Conservation (phyloP, 2,888 invertebrate genomes). For the Hydroisotoma schaefferi region DNA sequence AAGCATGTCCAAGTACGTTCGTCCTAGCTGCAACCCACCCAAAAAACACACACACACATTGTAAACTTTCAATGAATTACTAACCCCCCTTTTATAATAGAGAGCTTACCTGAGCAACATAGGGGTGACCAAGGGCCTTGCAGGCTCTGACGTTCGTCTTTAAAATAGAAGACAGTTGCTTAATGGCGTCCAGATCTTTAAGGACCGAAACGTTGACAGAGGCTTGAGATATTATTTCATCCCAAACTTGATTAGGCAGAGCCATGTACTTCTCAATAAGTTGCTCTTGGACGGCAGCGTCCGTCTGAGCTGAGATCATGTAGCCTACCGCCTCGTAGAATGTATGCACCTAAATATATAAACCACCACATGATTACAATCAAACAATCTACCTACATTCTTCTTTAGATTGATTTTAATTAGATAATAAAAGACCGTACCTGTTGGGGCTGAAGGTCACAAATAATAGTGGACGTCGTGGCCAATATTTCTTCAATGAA, state of each 20-base stretch:
- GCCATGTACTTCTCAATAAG: conserved; percentile 97
- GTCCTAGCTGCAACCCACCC: conserved; percentile 79
- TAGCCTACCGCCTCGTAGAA: conserved; percentile 99
- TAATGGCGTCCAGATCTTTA: conserved; percentile 93
- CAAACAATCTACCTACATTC: not conserved
- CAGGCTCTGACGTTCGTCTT: conserved; percentile 99
- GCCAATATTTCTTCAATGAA: conserved; percentile 98
- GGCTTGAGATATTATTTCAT: conserved; percentile 94
- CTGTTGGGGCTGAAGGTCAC: conserved; percentile 97
- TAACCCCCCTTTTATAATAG: too few relatives aligned
- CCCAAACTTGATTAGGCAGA: conserved; percentile 97
- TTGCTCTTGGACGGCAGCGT: conserved; percentile 83
- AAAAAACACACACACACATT: too few relatives aligned
- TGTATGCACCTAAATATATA: conserved; percentile 67
- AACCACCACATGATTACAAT: not conserved
- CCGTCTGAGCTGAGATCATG: conserved; percentile 95
- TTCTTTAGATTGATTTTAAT: not conserved
- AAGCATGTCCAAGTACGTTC: conserved; percentile 98
- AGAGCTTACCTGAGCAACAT: conserved; percentile 67
- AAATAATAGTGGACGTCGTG: conserved; percentile 95
- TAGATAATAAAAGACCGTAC: conserved; percentile 55
- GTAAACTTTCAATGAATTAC: too few relatives aligned
- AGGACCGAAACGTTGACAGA: conserved; percentile 92
- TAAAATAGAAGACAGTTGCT: conserved; percentile 93
- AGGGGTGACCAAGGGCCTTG: conserved; percentile 93